phyloP scores from a whole-genome alignment of 2,113 vertebrate genomes.

The Gymnobelideus leadbeateri region DNA sequence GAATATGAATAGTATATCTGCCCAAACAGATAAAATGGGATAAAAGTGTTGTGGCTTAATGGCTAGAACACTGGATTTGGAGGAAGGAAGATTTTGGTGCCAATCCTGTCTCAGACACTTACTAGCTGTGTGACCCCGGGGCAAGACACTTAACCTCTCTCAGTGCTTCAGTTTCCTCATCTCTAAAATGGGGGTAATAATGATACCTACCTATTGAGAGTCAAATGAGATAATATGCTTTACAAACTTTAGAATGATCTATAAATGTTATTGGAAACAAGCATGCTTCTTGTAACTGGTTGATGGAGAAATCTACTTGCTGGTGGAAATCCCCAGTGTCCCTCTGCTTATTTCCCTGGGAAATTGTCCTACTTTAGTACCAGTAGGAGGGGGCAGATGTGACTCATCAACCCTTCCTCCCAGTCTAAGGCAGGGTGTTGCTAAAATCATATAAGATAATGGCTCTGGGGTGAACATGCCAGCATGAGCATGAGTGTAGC shows the following conservation, averaged over 20 bases:
- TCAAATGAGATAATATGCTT: neutral
- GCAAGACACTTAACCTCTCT: neutral
- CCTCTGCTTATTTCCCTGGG: neutral
- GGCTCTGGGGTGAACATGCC: neutral
- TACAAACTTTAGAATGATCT: neutral
- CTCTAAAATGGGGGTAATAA: neutral
- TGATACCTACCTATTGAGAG: neutral
- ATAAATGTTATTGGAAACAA: neutral
- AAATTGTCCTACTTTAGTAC: neutral
- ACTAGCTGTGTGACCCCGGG: neutral
- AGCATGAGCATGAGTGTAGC: neutral
- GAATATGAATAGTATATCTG: slow-evolving; percentile 42
- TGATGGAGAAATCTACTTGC: neutral
- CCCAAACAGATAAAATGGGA: neutral
- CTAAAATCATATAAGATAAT: neutral
- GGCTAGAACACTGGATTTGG: neutral
- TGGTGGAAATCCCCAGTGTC: neutral
- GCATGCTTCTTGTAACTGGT: neutral
- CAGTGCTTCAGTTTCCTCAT: neutral
- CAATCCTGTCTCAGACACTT: neutral
- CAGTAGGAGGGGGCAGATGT: neutral
- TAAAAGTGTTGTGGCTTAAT: neutral
- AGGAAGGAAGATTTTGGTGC: neutral
- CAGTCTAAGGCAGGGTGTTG: neutral
- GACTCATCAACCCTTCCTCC: neutral